A percentile compares a stretch with the other conserved stretches of the same genome.
Evolutionary conservation across 1,140 invertebrate species (phyloP).

Genomic region (Eriocheir sinensis): DNA sequence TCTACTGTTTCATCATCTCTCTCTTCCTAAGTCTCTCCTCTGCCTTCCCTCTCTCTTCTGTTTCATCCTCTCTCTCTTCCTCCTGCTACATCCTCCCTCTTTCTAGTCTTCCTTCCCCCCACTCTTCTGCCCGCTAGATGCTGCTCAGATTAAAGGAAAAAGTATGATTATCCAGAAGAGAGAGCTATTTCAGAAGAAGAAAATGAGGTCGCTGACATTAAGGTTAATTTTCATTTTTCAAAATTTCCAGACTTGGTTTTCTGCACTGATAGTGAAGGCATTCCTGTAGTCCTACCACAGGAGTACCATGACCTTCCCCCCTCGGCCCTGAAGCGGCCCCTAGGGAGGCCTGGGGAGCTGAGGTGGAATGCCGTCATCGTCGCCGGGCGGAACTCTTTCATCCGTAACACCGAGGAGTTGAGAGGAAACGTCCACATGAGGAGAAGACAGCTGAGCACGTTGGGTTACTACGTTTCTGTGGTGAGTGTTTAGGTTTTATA

Average conservation of each 20-base stretch:
- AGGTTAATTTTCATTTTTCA: not conserved
- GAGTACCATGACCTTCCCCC: conserved; percentile 58
- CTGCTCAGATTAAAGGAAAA: no score
- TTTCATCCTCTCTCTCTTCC: no score
- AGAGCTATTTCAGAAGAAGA: no score
- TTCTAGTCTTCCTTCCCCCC: no score
- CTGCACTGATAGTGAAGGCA: conserved; percentile 67
- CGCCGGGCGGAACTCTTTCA: conserved; percentile 75
- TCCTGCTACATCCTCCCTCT: no score
- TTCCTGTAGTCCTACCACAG: conserved; percentile 65
- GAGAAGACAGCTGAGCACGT: conserved; percentile 67
- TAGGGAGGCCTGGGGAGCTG: not conserved
- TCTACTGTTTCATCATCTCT: no score
- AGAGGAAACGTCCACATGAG: conserved; percentile 76
- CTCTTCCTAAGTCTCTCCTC: no score
- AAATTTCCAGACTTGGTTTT: conserved; percentile 75
- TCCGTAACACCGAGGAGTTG: conserved; percentile 66
- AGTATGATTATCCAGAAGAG: no score
- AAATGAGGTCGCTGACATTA: no score
- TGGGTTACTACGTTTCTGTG: conserved; percentile 77
- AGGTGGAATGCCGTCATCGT: conserved; percentile 74
- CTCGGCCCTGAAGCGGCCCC: conserved; percentile 65
- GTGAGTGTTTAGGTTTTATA: conserved; percentile 50
- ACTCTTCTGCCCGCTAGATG: no score
- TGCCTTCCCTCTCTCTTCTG: no score